phyloP scores from a whole-genome alignment of 2,797 vertebrate genomes.

The Catostomus latipinnis region DNA sequence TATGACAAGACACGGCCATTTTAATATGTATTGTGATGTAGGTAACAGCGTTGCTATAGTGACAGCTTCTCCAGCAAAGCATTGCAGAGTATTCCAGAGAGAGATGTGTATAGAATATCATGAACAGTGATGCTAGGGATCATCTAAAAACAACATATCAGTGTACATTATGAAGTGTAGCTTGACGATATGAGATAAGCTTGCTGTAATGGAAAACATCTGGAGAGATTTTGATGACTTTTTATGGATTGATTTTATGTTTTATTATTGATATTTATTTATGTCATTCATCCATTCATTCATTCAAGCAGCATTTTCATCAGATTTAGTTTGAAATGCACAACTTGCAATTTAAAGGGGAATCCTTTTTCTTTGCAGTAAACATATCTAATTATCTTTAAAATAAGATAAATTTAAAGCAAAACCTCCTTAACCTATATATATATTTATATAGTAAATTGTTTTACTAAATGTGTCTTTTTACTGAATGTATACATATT shows the following conservation, averaged over 20 bases:
- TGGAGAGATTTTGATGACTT: not conserved
- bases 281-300: too few relatives aligned
- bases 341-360: too few relatives aligned
- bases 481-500: too few relatives aligned
- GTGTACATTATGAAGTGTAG: not conserved
- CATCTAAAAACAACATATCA: constrained; percentile 54
- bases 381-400: too few relatives aligned
- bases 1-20: constrained; percentile 27
- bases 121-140: constrained; percentile 61
- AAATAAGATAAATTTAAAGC: too few relatives aligned
- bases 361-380: too few relatives aligned
- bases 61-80: constrained; percentile 71
- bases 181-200: not conserved
- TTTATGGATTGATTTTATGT: not conserved
- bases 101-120: constrained; percentile 67
- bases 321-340: too few relatives aligned
- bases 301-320: too few relatives aligned
- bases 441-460: too few relatives aligned
- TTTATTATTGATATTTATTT: not conserved
- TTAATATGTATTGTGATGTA: constrained; percentile 55
- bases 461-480: too few relatives aligned
- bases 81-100: constrained; percentile 74
- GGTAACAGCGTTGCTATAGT: constrained; percentile 80
- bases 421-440: too few relatives aligned
- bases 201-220: not conserved